A percentile compares a stretch with the other conserved stretches of the same genome.
Evolutionary conservation across 2,888 invertebrate species (phyloP).

Genomic region (Phorcus lineatus): DNA sequence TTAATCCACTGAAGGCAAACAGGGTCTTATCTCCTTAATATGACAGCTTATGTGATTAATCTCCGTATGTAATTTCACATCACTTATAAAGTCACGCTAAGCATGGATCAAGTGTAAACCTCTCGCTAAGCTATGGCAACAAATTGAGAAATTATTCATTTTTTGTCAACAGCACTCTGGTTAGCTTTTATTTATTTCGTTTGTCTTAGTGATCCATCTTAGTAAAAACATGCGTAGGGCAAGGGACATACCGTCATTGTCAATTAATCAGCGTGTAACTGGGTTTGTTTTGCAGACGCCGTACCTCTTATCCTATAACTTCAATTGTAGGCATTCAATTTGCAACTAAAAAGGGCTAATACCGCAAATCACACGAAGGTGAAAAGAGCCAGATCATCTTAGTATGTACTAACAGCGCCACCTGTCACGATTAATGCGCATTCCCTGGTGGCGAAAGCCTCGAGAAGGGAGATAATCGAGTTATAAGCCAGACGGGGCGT

Average conservation of each 20-base stretch:
- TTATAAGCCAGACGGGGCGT: not conserved
- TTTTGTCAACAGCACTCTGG: too few species aligned
- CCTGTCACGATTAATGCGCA: not conserved
- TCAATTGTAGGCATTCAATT: slow-evolving; percentile 3
- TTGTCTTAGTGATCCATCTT: too few species aligned
- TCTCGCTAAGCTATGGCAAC: too few species aligned
- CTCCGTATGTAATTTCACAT: too few species aligned
- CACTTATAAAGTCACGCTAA: too few species aligned
- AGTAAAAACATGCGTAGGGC: too few species aligned
- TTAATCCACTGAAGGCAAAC: not conserved
- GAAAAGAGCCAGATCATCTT: not conserved
- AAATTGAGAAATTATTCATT: too few species aligned
- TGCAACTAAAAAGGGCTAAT: not conserved
- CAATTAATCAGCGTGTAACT: not conserved
- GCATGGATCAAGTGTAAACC: too few species aligned
- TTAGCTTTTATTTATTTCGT: too few species aligned
- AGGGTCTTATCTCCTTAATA: too few species aligned
- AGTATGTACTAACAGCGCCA: not conserved
- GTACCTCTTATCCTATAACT: not conserved
- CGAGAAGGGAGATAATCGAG: not conserved
- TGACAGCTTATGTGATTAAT: too few species aligned
- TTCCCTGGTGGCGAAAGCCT: not conserved
- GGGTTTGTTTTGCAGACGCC: not conserved
- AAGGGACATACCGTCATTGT: too few species aligned
- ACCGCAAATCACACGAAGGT: slow-evolving; percentile 1